Base-by-base conservation (phyloP, 2,888 invertebrate species). In the Dynastes hyllus region DNA sequence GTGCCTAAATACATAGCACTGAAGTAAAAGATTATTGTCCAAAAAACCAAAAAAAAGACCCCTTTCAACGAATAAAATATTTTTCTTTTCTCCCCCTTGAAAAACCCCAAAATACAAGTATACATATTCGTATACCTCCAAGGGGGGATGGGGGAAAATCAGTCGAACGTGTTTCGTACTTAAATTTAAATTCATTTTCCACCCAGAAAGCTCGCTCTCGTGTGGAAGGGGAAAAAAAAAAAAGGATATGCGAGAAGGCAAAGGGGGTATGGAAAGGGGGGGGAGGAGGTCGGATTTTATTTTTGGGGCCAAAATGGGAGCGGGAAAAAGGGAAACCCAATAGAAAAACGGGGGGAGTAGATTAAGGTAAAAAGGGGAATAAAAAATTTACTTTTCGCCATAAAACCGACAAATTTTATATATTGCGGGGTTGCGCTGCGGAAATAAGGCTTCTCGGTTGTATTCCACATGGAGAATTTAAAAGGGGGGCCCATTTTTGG, bases 101-200 rank as follows among this genome's bases (percentile, higher is more conserved):
- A 32, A 32, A n/a, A n/a, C n/a, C n/a, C n/a, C n/a, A n/a, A 22
- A 16, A 55, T 55, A 11, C 53, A n/a, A n/a, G 45, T 45, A 45
- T 11, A 45, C 45, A 45, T 45, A 45, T 45, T 45, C 45, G 45
- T 8, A 11, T 8, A 11, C 45, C 45, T 45, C 45, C 45, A 11
- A 9, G 45, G 1, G 11, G 11, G 45, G 45, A 11, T 11, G 45
- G 45, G 45, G 45, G 45, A 45, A 45, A 45, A 11, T 16, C 16
- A 55, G 6, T 13, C n/a, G 65, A 65, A 65, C 29, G 65, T 65
- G 65, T 65, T 65, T 65, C 65, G 29, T 65, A 65, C 29, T 65
- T 29, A 65, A 65, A 65, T 65, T 65, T 37, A 65, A 65, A 65
- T 29, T 65, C 65, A 65, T 65, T 65, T 65, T 65, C 65, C 37